phyloP scores from a whole-genome alignment of 2,888 invertebrate species.

The Meganola albula region DNA sequence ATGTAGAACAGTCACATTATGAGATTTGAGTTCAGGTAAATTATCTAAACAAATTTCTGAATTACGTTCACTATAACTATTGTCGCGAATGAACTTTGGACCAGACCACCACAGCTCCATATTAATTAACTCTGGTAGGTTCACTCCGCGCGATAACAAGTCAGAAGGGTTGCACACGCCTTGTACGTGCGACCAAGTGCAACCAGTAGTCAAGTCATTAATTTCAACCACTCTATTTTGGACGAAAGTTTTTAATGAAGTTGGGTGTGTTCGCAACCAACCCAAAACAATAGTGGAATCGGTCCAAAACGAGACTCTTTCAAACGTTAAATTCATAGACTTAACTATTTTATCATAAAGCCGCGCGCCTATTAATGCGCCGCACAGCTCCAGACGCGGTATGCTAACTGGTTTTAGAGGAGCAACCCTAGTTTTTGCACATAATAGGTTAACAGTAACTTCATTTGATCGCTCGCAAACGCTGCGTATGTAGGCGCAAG shows the following conservation, averaged over 20 bases:
- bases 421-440: conserved; percentile 3
- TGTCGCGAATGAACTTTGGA: background rate
- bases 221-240: conserved; percentile 6
- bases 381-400: conserved; percentile 4
- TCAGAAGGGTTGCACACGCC: conserved; percentile 2
- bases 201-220: conserved; percentile 1
- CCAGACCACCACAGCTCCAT: conserved; percentile 5
- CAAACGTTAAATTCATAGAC: background rate
- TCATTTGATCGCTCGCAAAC: background rate
- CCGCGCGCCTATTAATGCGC: background rate
- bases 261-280: conserved; percentile 7
- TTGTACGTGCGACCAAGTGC: conserved; percentile 1
- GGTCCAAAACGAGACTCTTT: conserved; percentile 8
- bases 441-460: background rate
- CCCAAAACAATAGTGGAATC: too few relatives aligned
- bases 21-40: conserved; percentile 3
- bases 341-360: background rate
- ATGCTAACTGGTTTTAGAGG: conserved; percentile 2
- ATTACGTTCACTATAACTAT: background rate
- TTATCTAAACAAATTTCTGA: background rate
- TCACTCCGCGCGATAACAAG: background rate
- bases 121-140: background rate
- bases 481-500: conserved; percentile 4
- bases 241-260: conserved; percentile 5
- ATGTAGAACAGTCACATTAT: background rate